Evolutionary conservation across 2,888 invertebrate genomes (phyloP).

Genomic region (Leptopterna dolabrata): DNA sequence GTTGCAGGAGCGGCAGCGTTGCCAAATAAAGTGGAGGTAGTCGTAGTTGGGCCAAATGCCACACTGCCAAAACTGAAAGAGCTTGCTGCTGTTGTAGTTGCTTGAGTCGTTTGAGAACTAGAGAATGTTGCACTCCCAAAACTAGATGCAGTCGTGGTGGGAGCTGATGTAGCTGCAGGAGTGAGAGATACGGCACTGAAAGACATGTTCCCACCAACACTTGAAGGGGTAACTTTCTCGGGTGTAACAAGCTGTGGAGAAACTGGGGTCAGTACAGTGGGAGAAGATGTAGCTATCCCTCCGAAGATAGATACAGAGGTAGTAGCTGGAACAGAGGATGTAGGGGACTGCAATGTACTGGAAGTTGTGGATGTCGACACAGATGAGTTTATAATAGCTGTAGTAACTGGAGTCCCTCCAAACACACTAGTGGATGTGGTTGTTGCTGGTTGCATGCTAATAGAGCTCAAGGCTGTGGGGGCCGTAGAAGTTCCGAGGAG

Average conservation of each 20-base stretch:
- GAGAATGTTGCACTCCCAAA: constrained; percentile 59
- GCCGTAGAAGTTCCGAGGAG: background rate
- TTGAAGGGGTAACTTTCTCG: constrained; percentile 21
- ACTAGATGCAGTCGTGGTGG: constrained; percentile 48
- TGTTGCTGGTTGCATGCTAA: background rate
- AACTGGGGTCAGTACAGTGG: background rate
- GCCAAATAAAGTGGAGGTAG: background rate
- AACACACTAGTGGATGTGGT: background rate
- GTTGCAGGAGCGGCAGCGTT: constrained; percentile 56
- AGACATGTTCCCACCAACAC: background rate
- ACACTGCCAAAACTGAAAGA: background rate
- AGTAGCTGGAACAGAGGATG: constrained; percentile 57
- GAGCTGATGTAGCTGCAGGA: background rate
- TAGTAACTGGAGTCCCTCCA: constrained; percentile 37
- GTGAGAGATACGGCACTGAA: background rate
- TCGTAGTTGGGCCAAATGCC: background rate
- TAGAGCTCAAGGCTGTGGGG: background rate
- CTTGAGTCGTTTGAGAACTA: background rate
- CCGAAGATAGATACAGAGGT: constrained; percentile 61
- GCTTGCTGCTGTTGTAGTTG: background rate
- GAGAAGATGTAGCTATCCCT: constrained; percentile 19
- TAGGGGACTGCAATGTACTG: constrained; percentile 44
- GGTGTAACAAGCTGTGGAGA: background rate
- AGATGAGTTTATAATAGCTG: constrained; percentile 38
- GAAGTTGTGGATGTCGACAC: constrained; percentile 53